Evolutionary conservation across 2,888 invertebrate genomes (phyloP).

Genomic region (Kryphioiulus occultus): DNA sequence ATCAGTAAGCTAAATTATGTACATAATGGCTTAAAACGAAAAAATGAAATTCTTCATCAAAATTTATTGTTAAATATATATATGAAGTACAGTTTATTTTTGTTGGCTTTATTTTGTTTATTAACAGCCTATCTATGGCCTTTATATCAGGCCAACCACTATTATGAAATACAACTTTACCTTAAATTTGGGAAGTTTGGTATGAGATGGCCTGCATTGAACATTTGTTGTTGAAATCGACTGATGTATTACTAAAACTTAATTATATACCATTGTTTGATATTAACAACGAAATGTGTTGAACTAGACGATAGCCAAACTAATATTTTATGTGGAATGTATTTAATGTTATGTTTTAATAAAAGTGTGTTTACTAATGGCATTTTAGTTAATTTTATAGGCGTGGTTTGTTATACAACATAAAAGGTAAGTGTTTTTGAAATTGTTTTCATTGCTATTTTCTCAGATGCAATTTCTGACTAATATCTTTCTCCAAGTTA

Average conservation of each 20-base stretch:
- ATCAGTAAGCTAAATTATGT: neutral
- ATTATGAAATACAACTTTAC: too few species aligned
- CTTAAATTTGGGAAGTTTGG: too few species aligned
- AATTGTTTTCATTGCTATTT: neutral
- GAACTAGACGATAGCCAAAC: neutral
- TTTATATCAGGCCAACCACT: too few species aligned
- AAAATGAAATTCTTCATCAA: neutral
- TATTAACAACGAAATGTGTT: neutral
- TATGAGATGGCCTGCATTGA: neutral
- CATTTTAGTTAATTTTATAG: neutral
- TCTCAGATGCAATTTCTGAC: neutral
- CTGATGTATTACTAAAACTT: neutral
- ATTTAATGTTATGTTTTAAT: neutral
- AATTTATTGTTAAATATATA: constrained; percentile 3
- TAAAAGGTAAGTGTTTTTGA: neutral
- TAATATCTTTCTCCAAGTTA: neutral
- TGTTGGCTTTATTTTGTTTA: neutral
- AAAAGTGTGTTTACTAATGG: neutral
- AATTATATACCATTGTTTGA: neutral
- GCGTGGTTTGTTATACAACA: neutral
- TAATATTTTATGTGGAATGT: constrained; percentile 7
- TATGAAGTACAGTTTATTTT: too few species aligned
- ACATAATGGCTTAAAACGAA: neutral
- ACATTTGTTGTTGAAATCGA: neutral
- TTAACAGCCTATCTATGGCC: too few species aligned